Percentiles rank a stretch among this genome's conserved stretches.
Evolutionary conservation across 1,140 invertebrate species (phyloP).

Genomic region (Lepidostoma basale): DNA sequence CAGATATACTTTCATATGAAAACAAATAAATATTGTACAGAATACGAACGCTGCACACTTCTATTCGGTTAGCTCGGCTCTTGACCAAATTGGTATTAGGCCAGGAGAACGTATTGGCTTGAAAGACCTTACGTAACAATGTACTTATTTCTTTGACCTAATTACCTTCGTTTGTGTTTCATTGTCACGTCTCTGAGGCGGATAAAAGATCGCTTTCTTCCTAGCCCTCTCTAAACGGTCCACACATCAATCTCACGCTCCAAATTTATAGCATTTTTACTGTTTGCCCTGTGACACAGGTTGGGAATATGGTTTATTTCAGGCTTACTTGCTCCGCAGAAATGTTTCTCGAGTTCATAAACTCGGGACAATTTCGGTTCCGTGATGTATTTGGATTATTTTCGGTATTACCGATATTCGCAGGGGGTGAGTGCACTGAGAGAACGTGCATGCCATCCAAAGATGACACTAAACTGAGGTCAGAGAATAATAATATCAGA

Average conservation of each 20-base stretch:
- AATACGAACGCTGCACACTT: no score
- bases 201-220: background rate
- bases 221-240: background rate
- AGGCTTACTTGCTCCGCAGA: background rate
- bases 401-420: conserved; percentile 5
- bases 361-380: conserved; percentile 2
- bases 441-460: conserved; percentile 7
- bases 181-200: background rate
- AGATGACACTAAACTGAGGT: conserved; percentile 7
- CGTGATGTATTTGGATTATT: conserved; percentile 3
- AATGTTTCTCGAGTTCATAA: background rate
- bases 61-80: no score
- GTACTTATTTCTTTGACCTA: background rate
- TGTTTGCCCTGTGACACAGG: background rate
- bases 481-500: conserved; percentile 12
- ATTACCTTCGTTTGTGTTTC: background rate
- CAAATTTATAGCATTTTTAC: conserved; percentile 3
- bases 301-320: background rate
- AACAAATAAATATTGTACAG: no score
- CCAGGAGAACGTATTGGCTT: background rate
- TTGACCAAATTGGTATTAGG: no score
- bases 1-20: no score
- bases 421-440: background rate
- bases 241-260: background rate
- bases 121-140: conserved; percentile 1